phyloP scores from a whole-genome alignment of 2,888 invertebrate genomes.

The Nephrocerus scutellatus region DNA sequence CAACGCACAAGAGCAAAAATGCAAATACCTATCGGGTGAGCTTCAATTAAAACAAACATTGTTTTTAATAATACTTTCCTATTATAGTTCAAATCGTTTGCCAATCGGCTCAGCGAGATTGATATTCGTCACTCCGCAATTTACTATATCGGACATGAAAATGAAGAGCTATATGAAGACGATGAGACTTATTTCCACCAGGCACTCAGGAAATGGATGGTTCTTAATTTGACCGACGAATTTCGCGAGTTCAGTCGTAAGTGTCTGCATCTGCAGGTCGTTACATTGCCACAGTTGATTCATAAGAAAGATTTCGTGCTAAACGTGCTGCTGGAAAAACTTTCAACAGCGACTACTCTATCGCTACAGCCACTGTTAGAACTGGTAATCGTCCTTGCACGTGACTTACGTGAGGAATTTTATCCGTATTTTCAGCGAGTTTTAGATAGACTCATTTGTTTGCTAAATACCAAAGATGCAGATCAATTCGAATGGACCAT shows the following conservation, averaged over 20 bases:
- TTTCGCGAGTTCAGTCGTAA: constrained; percentile 71
- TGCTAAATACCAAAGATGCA: constrained; percentile 68
- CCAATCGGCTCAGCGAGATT: constrained; percentile 76
- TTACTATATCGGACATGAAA: constrained; percentile 72
- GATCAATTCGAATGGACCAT: constrained; percentile 83
- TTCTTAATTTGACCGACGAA: constrained; percentile 76
- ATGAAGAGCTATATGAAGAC: constrained; percentile 60
- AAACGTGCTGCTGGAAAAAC: constrained; percentile 62
- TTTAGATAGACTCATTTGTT: constrained; percentile 62
- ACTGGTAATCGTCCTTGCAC: constrained; percentile 74
- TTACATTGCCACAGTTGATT: constrained; percentile 78
- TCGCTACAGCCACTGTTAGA: constrained; percentile 77
- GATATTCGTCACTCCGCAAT: constrained; percentile 75
- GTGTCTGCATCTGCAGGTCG: constrained; percentile 56
- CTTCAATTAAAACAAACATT: neutral
- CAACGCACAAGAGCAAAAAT: constrained; percentile 58
- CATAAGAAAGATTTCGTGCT: constrained; percentile 72
- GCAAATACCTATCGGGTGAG: constrained; percentile 71
- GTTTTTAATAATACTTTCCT: constrained; percentile 4
- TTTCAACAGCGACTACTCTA: constrained; percentile 63
- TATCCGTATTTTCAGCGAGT: constrained; percentile 76
- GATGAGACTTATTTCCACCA: constrained; percentile 73
- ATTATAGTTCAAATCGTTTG: constrained; percentile 77
- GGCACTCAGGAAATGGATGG: constrained; percentile 81
- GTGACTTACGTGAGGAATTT: constrained; percentile 84